Percentiles rank a stretch among this genome's conserved stretches.
phyloP scores from a whole-genome alignment of 2,888 invertebrate genomes.

The Nycteola revayana region DNA sequence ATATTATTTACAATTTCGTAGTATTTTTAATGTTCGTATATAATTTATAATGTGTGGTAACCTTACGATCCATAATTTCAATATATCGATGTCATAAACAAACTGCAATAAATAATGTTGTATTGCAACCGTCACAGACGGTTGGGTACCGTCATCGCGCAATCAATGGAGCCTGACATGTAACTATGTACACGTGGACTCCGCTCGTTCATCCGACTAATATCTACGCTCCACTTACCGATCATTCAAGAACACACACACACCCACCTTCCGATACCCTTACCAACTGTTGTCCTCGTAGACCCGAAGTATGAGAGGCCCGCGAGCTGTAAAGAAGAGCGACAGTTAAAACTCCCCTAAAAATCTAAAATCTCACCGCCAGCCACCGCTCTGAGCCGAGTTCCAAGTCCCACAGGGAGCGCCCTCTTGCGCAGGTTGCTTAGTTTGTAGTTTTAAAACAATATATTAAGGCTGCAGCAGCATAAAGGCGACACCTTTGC shows the following conservation, averaged over 20 bases:
- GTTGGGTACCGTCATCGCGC: constrained; percentile 45
- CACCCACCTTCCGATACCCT: too few species aligned
- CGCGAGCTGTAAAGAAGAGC: too few species aligned
- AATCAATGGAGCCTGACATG: constrained; percentile 58
- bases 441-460: too few species aligned
- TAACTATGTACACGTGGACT: constrained; percentile 46
- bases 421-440: too few species aligned
- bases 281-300: too few species aligned
- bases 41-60: constrained; percentile 10
- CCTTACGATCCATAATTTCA: constrained; percentile 20
- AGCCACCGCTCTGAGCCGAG: too few species aligned
- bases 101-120: constrained; percentile 32
- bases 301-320: too few species aligned
- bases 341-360: too few species aligned
- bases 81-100: constrained; percentile 24
- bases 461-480: too few species aligned
- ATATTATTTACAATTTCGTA: constrained; percentile 1
- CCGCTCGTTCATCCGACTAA: constrained; percentile 49
- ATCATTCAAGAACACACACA: constrained; percentile 59
- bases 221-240: constrained; percentile 61
- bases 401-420: too few species aligned
- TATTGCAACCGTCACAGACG: constrained; percentile 47
- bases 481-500: too few species aligned
- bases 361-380: too few species aligned
- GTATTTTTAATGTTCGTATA: background rate